These are phyloP conservation scores for Aviceda subcristata DNA, from an alignment of 2,113 vertebrate genomes.

Conservation along the genomic window DNA sequence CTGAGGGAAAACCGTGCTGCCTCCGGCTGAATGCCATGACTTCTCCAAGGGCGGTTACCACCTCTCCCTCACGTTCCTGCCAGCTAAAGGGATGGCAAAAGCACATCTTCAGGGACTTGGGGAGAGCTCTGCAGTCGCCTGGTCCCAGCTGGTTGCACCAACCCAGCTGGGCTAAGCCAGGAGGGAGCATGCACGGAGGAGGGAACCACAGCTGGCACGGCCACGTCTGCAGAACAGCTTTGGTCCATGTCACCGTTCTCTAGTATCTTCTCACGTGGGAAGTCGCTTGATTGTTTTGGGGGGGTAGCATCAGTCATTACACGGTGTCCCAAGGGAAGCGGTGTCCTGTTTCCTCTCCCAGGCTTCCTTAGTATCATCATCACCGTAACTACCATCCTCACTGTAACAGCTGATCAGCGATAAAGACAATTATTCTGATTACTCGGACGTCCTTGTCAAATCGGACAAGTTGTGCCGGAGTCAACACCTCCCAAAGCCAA, in stretches of 20 bases:
- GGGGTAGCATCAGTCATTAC: background rate
- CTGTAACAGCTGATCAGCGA: background rate
- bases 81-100: background rate
- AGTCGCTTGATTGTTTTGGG: background rate
- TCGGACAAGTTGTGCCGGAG: background rate
- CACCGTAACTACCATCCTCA: background rate
- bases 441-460: background rate
- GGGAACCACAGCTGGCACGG: background rate
- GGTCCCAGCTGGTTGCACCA: background rate
- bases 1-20: background rate
- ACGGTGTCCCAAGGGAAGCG: background rate
- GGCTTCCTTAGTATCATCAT: background rate
- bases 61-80: background rate
- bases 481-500: background rate
- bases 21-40: background rate
- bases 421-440: background rate
- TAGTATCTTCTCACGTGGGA: background rate
- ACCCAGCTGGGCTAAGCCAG: background rate
- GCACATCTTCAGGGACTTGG: background rate
- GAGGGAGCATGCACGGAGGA: background rate
- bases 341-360: background rate
- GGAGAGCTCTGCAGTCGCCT: background rate
- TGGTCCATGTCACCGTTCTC: background rate
- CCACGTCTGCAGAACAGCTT: background rate
- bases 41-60: background rate